Evolutionary conservation across 2,797 vertebrate genomes (phyloP).

Genomic region (Urophycis tenuis): DNA sequence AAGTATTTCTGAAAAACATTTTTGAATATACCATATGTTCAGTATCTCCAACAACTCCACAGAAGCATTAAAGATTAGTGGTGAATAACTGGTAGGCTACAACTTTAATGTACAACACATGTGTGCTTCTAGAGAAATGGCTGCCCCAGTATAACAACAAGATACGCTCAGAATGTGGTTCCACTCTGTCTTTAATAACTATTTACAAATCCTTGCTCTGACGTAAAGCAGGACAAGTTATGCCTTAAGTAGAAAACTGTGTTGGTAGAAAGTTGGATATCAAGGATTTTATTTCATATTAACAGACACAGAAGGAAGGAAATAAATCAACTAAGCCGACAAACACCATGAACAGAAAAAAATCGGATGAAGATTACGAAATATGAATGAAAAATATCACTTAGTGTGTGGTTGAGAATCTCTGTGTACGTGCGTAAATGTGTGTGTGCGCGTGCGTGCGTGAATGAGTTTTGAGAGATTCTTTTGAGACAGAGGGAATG

Average conservation of each 20-base stretch:
- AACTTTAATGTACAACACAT: background rate
- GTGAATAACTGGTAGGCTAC: background rate
- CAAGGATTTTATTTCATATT: conserved; percentile 59
- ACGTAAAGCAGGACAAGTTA: conserved; percentile 22
- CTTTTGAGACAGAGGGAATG: too few species aligned
- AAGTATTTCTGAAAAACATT: background rate
- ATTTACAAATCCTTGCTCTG: background rate
- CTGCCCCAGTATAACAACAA: background rate
- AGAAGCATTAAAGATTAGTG: conserved; percentile 2
- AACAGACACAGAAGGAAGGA: conserved; percentile 62
- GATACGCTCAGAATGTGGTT: background rate
- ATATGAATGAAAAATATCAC: too few species aligned
- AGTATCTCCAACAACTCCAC: background rate
- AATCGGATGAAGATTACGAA: too few species aligned
- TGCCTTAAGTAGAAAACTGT: conserved; percentile 36
- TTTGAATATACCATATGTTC: background rate
- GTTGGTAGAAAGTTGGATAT: conserved; percentile 56
- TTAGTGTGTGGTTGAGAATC: too few species aligned
- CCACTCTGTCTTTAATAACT: background rate
- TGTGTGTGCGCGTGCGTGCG: background rate
- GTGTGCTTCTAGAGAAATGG: background rate
- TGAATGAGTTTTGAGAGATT: background rate
- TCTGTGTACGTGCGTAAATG: background rate
- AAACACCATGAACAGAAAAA: too few species aligned
- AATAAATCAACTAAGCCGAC: conserved; percentile 40